phyloP scores from a whole-genome alignment of 2,888 invertebrate genomes.

The Drosophila pegasa region DNA sequence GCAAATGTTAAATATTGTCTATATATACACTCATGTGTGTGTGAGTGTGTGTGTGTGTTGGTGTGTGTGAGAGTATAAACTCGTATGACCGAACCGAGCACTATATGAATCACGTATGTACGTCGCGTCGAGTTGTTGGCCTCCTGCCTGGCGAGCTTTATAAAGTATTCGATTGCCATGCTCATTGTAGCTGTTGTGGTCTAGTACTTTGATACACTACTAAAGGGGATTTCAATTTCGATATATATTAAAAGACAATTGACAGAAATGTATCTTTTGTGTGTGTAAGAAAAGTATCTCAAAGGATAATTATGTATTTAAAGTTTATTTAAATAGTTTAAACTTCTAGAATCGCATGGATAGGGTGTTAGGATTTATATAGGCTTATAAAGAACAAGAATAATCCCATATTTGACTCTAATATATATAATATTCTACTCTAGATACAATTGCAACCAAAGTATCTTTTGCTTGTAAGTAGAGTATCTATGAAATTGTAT shows the following conservation, averaged over 20 bases:
- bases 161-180: conserved; percentile 26
- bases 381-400: background rate
- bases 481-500: too few relatives aligned
- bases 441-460: too few relatives aligned
- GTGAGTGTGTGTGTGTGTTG: background rate
- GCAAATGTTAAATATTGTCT: conserved; percentile 31
- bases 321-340: too few relatives aligned
- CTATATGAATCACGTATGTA: conserved; percentile 40
- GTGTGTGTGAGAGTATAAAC: conserved; percentile 2
- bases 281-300: background rate
- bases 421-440: background rate
- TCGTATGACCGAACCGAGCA: conserved; percentile 11
- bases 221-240: background rate
- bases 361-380: background rate
- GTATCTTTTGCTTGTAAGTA: too few relatives aligned
- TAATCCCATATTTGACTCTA: background rate
- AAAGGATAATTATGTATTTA: background rate
- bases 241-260: background rate
- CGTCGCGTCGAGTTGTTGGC: conserved; percentile 14
- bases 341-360: too few relatives aligned
- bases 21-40: background rate
- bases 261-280: background rate
- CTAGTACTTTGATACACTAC: conserved; percentile 2
- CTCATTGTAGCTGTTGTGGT: conserved; percentile 18
- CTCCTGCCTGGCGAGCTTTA: conserved; percentile 22